Base-by-base conservation (phyloP, 1,140 invertebrate genomes). In the Lepidurus arcticus region DNA sequence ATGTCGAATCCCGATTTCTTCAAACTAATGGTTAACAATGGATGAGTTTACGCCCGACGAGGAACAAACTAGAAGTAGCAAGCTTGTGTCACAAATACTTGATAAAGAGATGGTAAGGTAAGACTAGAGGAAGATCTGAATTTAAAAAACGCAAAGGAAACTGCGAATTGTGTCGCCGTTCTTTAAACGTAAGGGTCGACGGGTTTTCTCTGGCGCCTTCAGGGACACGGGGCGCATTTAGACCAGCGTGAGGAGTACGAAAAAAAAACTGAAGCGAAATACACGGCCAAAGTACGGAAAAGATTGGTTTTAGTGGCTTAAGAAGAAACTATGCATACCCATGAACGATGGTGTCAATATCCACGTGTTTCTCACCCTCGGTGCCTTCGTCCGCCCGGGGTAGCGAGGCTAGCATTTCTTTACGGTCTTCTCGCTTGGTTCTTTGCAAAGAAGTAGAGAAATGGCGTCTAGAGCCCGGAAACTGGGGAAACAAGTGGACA, bases 321-420 rank as follows among this genome's bases (percentile, higher is more conserved):
- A 11, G n/a, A 65, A 65, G 53, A 13, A 65, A 65, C 53, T 65
- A 21, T 21, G n/a, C 53, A 65, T 65, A 65, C 53, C 53, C 53
- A 21, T 65, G n/a, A 16, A 65, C 53, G 16, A 65, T 21, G 21
- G 53, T 16, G 53, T 65, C 53, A 7, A 65, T 65, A n/a, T 65
- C 53, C 21, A 65, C 53, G 13, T 83, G 83, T 79, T 84, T 87
- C 86, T 92, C 92, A 73, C 92, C 92, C 47, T 86, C 85, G 1
- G 90, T 91, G 77, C 91, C 92, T 82, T 91, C 88, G 81, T 92
- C 90, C 80, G 84, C 85, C 78, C 82, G 84, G 45, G 88, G 90
- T 81, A 88, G 81, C 34, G 87, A 88, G 44, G 85, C 84, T 53
- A 88, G 80, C 86, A 89, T 88, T 83, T 86, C 85, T 82, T 86